These are phyloP conservation scores for Oostethus manadensis DNA, from an alignment of 2,113 vertebrate genomes.

Conservation along the genomic window DNA sequence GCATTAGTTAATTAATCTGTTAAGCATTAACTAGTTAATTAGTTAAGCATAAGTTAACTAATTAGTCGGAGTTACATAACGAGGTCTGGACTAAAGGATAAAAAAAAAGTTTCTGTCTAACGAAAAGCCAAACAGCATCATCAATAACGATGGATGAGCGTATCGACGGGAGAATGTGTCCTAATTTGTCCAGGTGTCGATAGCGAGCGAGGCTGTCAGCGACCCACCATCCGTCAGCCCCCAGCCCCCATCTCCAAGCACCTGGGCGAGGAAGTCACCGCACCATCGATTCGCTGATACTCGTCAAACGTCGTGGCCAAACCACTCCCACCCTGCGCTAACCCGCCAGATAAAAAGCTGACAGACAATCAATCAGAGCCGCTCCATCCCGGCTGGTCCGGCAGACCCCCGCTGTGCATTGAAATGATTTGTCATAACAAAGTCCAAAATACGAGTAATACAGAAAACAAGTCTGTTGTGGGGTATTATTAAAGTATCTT, in stretches of 20 bases:
- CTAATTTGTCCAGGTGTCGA: constrained; percentile 72
- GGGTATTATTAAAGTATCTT: too few relatives aligned
- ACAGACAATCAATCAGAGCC: constrained; percentile 48
- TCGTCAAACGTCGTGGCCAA: constrained; percentile 18
- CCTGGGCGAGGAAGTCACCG: constrained; percentile 35
- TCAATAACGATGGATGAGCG: constrained; percentile 65
- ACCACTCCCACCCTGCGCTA: constrained; percentile 26
- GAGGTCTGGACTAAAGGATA: not conserved
- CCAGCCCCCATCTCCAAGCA: not conserved
- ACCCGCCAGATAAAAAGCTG: constrained; percentile 48
- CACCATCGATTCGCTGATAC: constrained; percentile 53
- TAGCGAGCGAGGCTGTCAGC: constrained; percentile 65
- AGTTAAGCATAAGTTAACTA: too few relatives aligned
- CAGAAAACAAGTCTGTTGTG: too few relatives aligned
- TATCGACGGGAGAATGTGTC: constrained; percentile 74
- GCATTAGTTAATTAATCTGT: too few relatives aligned
- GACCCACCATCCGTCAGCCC: too few relatives aligned
- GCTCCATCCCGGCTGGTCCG: too few relatives aligned
- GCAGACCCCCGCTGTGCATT: too few relatives aligned
- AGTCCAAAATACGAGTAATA: too few relatives aligned
- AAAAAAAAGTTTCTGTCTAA: constrained; percentile 35
- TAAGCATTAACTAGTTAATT: too few relatives aligned
- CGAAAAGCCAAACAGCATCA: constrained; percentile 64
- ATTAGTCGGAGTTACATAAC: too few relatives aligned
- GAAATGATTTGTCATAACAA: too few relatives aligned